Evolutionary conservation across 2,888 invertebrate species (phyloP).

Genomic region (Operophtera brumata): DNA sequence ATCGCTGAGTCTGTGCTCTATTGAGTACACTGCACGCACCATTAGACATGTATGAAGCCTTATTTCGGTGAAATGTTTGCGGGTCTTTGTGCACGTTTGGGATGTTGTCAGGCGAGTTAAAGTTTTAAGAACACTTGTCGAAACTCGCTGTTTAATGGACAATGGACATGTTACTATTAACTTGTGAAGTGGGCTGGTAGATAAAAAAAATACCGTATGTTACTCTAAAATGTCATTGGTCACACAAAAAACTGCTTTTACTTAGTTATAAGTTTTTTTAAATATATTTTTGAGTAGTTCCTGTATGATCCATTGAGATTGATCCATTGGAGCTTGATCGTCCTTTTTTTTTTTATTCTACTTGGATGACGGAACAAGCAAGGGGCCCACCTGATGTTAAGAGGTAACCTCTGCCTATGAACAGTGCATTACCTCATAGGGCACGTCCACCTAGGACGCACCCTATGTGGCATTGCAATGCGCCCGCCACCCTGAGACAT

Average conservation of each 20-base stretch:
- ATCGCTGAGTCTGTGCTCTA: background rate
- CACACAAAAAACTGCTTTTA: background rate
- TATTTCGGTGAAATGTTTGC: conserved; percentile 47
- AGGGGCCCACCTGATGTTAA: too few species aligned
- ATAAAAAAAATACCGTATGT: conserved; percentile 21
- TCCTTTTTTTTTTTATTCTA: too few species aligned
- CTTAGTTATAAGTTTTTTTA: background rate
- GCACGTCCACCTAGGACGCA: too few species aligned
- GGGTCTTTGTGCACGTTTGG: conserved; percentile 30
- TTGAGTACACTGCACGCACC: conserved; percentile 41
- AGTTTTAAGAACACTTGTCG: conserved; percentile 35
- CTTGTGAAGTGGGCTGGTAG: conserved; percentile 21
- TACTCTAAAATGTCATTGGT: conserved; percentile 14
- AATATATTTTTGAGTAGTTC: too few species aligned
- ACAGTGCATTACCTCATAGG: too few species aligned
- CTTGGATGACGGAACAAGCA: too few species aligned
- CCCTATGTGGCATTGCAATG: too few species aligned
- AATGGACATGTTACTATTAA: conserved; percentile 31
- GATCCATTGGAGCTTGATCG: too few species aligned
- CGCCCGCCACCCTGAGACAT: too few species aligned
- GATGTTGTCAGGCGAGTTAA: conserved; percentile 40
- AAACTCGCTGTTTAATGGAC: conserved; percentile 31
- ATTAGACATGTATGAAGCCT: conserved; percentile 49
- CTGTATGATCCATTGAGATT: too few species aligned
- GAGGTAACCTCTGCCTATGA: too few species aligned